These are phyloP conservation scores for Epinephelus coioides DNA, from an alignment of 2,797 vertebrate genomes.

Conservation along the genomic window DNA sequence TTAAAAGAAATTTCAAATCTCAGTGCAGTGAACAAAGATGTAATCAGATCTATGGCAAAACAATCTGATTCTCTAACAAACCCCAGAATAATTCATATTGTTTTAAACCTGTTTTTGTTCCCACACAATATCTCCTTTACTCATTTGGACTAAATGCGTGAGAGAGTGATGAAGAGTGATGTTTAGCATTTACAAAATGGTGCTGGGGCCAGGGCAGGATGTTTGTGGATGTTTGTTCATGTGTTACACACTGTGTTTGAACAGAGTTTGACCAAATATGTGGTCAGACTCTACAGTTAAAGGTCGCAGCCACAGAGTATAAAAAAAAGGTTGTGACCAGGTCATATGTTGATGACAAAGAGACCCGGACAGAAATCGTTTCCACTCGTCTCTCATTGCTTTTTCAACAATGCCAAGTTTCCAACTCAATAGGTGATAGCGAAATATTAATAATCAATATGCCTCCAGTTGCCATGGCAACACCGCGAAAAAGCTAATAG, in stretches of 20 bases:
- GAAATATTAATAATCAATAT: conserved; percentile 67
- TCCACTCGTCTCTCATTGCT: conserved; percentile 2
- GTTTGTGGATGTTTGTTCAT: conserved; percentile 50
- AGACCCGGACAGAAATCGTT: neutral
- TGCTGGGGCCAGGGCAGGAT: neutral
- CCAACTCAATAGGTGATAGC: conserved; percentile 24
- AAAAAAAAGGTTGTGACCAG: conserved; percentile 9
- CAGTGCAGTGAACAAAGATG: neutral
- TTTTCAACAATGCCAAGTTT: conserved; percentile 50
- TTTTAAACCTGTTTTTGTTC: neutral
- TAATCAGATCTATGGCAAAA: conserved; percentile 11
- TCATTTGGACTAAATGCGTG: conserved; percentile 2
- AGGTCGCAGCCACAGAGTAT: conserved; percentile 34
- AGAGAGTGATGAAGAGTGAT: neutral
- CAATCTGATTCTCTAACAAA: neutral
- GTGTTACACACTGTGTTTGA: conserved; percentile 50
- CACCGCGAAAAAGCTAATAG: conserved; percentile 50
- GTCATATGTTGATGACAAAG: neutral
- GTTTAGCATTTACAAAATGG: conserved; percentile 10
- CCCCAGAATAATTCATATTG: neutral
- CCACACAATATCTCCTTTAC: neutral
- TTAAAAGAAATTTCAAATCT: conserved; percentile 5
- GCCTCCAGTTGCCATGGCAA: conserved; percentile 70
- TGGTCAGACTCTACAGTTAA: conserved; percentile 39
- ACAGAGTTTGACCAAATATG: conserved; percentile 60